Evolutionary conservation across 2,797 vertebrate species (phyloP), one percentile per base, ranked within the genome.

Genomic region (Syndactyla subalaris): DNA sequence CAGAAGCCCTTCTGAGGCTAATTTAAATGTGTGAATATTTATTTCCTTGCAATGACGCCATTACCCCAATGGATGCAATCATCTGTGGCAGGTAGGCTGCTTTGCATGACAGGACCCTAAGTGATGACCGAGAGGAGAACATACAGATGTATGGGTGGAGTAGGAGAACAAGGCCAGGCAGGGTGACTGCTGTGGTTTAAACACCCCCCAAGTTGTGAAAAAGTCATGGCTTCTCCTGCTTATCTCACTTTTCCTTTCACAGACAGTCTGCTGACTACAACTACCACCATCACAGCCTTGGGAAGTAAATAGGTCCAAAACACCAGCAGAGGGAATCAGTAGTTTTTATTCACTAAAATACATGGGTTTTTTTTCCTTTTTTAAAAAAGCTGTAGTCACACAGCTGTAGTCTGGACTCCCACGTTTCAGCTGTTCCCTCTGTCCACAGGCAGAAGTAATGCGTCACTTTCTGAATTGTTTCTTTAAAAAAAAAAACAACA

Each of bases 401-500:
- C 97, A 97, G 96, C 96, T 97, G 96, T 92, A 97, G 96, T 97
- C 96, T 97, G 89, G 97, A 95, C 93, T 96, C 95, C 96, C 96
- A 97, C 96, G 75, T 97, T 92, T 97, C 97, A 97, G 96, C 96
- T 97, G 97, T 97, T 97, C 95, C 58, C 94, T 96, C 96, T 92
- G 96, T 96, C 96, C 97, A 95, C 90, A 93, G 85, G 94, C 96
- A 97, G 94, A 96, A 97, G 94, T 81, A 96, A 88, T 93, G 91
- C 84, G 80, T 97, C 96, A 96, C 92, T 96, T 97, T 92, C 91
- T 91, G 95, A 93, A 96, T 94, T 95, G 95, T 94, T 89, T 90
- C 86, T 94, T 94, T 55, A n/a, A 24, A 57, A 74, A 52, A 91
- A n/a, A 34, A 49, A 34, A 24, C 74, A 89, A 84, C 73, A 54